Evolutionary conservation across 2,113 vertebrate species (phyloP).

Genomic region (Brachirus orientalis): DNA sequence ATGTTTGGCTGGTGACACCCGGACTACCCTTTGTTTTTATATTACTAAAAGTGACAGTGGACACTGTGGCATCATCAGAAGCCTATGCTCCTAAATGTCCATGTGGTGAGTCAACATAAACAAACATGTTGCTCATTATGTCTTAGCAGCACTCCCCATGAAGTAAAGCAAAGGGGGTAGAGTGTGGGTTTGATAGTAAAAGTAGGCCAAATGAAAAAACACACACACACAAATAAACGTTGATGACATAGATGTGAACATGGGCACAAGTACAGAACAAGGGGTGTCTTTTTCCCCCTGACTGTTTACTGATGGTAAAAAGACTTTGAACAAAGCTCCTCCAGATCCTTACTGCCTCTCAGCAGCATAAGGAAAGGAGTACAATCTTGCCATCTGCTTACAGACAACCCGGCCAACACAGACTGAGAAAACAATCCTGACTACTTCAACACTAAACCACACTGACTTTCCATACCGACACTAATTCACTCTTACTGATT

Average conservation of each 20-base stretch:
- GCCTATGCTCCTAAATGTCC: neutral
- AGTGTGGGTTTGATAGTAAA: conserved; percentile 5
- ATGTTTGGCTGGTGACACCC: conserved; percentile 15
- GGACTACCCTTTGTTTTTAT: conserved; percentile 4
- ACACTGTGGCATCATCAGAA: conserved; percentile 4
- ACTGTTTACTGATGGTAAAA: conserved; percentile 62
- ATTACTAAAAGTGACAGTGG: neutral
- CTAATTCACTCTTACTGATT: conserved; percentile 31
- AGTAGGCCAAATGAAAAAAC: conserved; percentile 23
- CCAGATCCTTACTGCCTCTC: conserved; percentile 47
- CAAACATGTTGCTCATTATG: conserved; percentile 34
- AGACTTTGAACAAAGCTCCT: conserved; percentile 48
- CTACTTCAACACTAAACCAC: conserved; percentile 16
- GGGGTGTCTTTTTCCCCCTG: conserved; percentile 30
- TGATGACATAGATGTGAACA: conserved; percentile 15
- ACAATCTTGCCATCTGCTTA: conserved; percentile 58
- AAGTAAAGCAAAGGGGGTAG: conserved; percentile 2
- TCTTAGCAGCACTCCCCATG: conserved; percentile 7
- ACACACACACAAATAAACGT: conserved; percentile 1
- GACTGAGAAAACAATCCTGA: neutral
- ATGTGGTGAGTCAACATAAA: conserved; percentile 8
- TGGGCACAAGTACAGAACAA: conserved; percentile 30
- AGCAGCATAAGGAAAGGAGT: conserved; percentile 31
- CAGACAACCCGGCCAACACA: conserved; percentile 40
- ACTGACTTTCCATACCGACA: conserved; percentile 20